Evolutionary conservation across 2,797 vertebrate species (phyloP).

Genomic region (Rhadinocentrus ornatus): DNA sequence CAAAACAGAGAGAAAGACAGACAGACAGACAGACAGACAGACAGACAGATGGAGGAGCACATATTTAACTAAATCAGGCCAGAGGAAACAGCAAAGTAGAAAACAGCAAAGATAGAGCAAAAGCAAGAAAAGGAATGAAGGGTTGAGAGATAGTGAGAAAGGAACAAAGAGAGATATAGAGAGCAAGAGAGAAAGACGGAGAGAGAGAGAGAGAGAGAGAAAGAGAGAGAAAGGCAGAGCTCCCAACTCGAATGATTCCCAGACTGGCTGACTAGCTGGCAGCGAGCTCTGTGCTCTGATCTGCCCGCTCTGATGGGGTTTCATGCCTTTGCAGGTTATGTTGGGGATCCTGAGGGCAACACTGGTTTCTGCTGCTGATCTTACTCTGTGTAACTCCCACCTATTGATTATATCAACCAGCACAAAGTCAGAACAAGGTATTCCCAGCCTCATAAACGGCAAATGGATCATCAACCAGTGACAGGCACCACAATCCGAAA

Average conservation of each 20-base stretch:
- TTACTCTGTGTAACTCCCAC: conserved; percentile 23
- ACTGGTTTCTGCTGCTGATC: conserved; percentile 55
- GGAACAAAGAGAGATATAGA: conserved; percentile 20
- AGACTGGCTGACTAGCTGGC: conserved; percentile 70
- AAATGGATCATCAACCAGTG: conserved; percentile 68
- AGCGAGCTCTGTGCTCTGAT: conserved; percentile 72
- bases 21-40: conserved; percentile 13
- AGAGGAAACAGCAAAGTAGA: conserved; percentile 6
- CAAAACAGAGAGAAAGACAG: conserved; percentile 31
- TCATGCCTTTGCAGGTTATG: conserved; percentile 59
- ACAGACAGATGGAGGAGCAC: conserved; percentile 10
- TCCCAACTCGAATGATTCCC: conserved; percentile 68
- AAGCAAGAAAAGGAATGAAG: conserved; percentile 38
- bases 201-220: conserved; percentile 40
- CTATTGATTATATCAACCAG: conserved; percentile 28
- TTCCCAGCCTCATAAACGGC: conserved; percentile 44
- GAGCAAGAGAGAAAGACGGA: conserved; percentile 32
- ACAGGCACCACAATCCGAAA: conserved; percentile 47
- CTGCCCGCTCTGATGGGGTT: conserved; percentile 74
- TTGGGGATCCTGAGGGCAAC: conserved; percentile 66
- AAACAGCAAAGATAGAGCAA: conserved; percentile 28
- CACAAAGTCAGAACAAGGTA: conserved; percentile 38
- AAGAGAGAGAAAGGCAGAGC: conserved; percentile 58
- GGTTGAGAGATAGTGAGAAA: conserved; percentile 42
- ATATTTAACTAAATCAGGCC: conserved; percentile 24